Evolutionary conservation across 2,888 invertebrate species (phyloP).

Genomic region (Parnassius orleans): DNA sequence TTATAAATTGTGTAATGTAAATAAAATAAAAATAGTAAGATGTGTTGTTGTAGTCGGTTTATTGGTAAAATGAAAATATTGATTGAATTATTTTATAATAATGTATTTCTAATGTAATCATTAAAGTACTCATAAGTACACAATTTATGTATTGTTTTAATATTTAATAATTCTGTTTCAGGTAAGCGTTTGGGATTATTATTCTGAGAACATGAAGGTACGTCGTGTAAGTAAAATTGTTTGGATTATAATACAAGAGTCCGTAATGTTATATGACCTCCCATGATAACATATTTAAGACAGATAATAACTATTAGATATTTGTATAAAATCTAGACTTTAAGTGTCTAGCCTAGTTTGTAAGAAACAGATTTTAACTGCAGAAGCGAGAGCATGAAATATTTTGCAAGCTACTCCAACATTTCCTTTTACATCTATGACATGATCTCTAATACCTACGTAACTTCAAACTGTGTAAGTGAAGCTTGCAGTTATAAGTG

Average conservation of each 20-base stretch:
- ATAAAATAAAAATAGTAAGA: too few relatives aligned
- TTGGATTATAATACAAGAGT: too few relatives aligned
- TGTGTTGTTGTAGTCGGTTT: too few relatives aligned
- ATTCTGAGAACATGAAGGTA: too few relatives aligned
- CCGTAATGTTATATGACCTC: too few relatives aligned
- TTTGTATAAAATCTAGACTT: neutral
- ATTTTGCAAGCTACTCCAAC: constrained; percentile 5
- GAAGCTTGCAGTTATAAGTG: constrained; percentile 9
- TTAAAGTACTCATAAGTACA: too few relatives aligned
- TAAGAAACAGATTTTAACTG: neutral
- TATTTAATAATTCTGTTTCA: neutral
- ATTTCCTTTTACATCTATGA: constrained; percentile 12
- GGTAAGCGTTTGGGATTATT: neutral
- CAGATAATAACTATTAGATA: neutral
- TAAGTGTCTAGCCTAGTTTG: neutral
- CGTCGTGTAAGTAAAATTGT: too few relatives aligned
- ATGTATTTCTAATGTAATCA: too few relatives aligned
- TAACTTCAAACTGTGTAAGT: constrained; percentile 8
- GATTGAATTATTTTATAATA: too few relatives aligned
- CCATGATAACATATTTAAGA: neutral
- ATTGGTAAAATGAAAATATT: too few relatives aligned
- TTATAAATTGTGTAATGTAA: too few relatives aligned
- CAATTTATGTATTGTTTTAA: neutral
- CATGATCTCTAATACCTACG: constrained; percentile 15
- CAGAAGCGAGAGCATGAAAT: constrained; percentile 1